Evolutionary conservation across 2,888 invertebrate genomes (phyloP).

Genomic region (Acrobeloides nanus): DNA sequence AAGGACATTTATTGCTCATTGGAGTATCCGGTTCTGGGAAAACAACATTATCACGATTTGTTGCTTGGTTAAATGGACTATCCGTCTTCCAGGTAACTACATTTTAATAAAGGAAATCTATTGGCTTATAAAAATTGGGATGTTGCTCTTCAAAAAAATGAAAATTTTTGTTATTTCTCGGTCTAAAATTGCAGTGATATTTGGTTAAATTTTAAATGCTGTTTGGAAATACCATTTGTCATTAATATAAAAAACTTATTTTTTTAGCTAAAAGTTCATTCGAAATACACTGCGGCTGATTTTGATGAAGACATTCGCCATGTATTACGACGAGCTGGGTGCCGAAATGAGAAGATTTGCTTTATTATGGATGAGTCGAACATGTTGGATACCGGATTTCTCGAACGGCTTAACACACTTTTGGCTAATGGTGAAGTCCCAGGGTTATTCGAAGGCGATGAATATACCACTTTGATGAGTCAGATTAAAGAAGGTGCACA

Average conservation of each 20-base stretch:
- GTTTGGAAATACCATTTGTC: not conserved
- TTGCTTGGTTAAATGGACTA: constrained; percentile 99
- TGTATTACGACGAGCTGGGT: constrained; percentile 60
- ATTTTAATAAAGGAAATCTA: too few relatives aligned
- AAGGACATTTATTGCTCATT: constrained; percentile 91
- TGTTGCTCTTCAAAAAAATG: too few relatives aligned
- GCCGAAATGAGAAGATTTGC: constrained; percentile 85
- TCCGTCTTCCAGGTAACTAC: constrained; percentile 98
- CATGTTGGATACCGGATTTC: constrained; percentile 83
- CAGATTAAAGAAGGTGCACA: constrained; percentile 99
- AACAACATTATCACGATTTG: constrained; percentile 95
- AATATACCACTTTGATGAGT: constrained; percentile 96
- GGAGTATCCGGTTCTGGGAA: constrained; percentile 98
- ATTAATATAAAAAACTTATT: not conserved
- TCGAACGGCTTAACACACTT: constrained; percentile 97
- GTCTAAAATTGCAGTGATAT: too few relatives aligned
- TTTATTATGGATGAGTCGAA: constrained; percentile 99
- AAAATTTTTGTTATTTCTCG: too few relatives aligned
- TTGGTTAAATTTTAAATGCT: constrained; percentile 12
- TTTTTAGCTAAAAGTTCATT: constrained; percentile 66
- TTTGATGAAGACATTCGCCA: constrained; percentile 92
- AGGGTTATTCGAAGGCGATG: constrained; percentile 69
- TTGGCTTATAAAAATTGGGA: too few relatives aligned
- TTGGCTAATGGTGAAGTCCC: constrained; percentile 87
- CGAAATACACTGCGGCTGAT: constrained; percentile 95